Evolutionary conservation across 2,797 vertebrate genomes (phyloP).

Genomic region (Girardinus metallicus): DNA sequence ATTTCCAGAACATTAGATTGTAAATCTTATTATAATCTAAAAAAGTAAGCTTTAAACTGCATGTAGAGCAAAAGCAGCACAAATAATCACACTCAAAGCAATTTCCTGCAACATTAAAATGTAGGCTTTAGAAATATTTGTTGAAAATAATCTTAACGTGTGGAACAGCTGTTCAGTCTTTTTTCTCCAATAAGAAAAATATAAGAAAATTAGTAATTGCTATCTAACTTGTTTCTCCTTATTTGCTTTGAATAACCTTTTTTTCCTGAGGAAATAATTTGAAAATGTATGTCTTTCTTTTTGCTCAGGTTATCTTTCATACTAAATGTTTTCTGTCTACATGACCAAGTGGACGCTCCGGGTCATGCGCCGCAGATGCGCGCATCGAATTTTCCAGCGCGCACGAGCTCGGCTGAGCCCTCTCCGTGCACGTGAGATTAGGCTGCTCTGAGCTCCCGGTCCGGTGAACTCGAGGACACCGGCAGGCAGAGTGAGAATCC

Average conservation of each 20-base stretch:
- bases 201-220: not conserved
- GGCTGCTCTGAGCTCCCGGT: constrained; percentile 9
- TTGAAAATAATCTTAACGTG: not conserved
- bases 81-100: not conserved
- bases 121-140: not conserved
- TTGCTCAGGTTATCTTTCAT: not conserved
- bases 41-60: not conserved
- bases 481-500: constrained; percentile 17
- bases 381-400: constrained; percentile 6
- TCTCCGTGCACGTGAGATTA: constrained; percentile 57
- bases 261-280: not conserved
- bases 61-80: not conserved
- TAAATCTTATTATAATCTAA: not conserved
- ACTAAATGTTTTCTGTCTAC: not conserved
- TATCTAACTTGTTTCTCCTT: not conserved
- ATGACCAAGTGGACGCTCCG: not conserved
- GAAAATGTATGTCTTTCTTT: not conserved
- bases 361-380: constrained; percentile 43
- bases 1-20: not conserved
- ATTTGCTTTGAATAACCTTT: not conserved
- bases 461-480: constrained; percentile 45
- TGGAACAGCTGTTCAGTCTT: not conserved
- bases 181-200: not conserved
- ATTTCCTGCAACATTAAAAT: not conserved
- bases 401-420: constrained; percentile 43